These are phyloP conservation scores for Gambelia wislizenii DNA, from an alignment of 2,797 vertebrate genomes.

Conservation along the genomic window DNA sequence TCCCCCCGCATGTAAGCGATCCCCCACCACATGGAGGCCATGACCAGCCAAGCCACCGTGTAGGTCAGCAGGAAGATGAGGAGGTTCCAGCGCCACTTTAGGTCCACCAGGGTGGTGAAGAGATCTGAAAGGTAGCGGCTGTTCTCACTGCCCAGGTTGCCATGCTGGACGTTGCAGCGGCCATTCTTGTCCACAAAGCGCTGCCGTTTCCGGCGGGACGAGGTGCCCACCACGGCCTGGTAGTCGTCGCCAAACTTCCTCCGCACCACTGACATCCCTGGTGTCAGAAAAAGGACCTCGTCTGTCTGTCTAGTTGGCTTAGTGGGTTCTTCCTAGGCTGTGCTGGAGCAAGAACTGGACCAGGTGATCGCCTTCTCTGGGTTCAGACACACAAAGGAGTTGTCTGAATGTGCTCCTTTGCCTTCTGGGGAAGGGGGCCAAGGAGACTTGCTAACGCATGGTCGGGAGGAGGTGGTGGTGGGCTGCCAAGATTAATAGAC, in stretches of 20 bases:
- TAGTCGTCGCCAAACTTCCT: constrained; percentile 91
- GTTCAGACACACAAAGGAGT: not conserved
- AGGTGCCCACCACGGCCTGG: constrained; percentile 82
- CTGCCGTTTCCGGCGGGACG: constrained; percentile 83
- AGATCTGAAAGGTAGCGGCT: constrained; percentile 91
- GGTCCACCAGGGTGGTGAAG: constrained; percentile 92
- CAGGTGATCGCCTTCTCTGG: not conserved
- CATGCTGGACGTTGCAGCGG: constrained; percentile 92
- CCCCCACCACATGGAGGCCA: constrained; percentile 95
- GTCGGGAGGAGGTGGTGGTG: not conserved
- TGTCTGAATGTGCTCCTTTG: not conserved
- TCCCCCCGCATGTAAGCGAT: constrained; percentile 91
- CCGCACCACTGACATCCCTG: constrained; percentile 83
- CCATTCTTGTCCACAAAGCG: constrained; percentile 95
- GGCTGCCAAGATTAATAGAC: no score
- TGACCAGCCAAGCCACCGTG: constrained; percentile 92
- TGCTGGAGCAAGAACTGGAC: not conserved
- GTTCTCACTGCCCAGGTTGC: constrained; percentile 91
- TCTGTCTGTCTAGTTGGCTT: not conserved
- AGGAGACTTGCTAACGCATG: not conserved
- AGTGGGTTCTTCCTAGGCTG: not conserved
- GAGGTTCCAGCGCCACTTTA: constrained; percentile 96
- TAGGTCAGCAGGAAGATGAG: constrained; percentile 92
- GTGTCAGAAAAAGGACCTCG: not conserved
- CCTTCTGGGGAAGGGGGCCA: not conserved